Conservation (phyloP, 2,888 invertebrate genomes). For the Sesamia inferens region DNA sequence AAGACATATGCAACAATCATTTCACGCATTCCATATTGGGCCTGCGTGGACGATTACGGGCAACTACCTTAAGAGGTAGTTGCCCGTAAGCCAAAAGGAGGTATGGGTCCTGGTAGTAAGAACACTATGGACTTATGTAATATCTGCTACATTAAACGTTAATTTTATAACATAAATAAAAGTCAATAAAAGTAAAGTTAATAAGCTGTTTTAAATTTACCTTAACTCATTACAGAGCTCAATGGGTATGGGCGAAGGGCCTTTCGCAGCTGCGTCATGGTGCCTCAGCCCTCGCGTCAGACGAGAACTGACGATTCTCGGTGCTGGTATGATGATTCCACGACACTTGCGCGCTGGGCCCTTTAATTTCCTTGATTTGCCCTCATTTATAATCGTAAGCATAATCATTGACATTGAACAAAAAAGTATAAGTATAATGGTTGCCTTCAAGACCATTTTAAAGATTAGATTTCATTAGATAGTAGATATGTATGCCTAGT, state of each 20-base stretch:
- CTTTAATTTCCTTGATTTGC: conserved; percentile 76
- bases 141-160: too few species aligned
- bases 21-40: too few species aligned
- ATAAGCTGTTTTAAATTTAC: background rate
- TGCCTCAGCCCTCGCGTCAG: conserved; percentile 74
- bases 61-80: too few species aligned
- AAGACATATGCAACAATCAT: too few species aligned
- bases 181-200: too few species aligned
- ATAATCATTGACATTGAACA: background rate
- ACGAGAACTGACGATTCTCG: conserved; percentile 73
- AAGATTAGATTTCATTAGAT: background rate
- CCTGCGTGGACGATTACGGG: too few species aligned
- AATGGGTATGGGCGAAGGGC: conserved; percentile 75
- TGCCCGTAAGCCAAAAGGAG: too few species aligned
- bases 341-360: conserved; percentile 76
- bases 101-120: too few species aligned
- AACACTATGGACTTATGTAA: too few species aligned
- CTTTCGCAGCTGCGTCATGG: conserved; percentile 78
- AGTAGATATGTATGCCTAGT: background rate
- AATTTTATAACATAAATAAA: too few species aligned
- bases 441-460: background rate
- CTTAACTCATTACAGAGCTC: conserved; percentile 70
- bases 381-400: conserved; percentile 79
- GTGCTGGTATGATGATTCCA: conserved; percentile 72
- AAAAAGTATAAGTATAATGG: background rate